Conservation (phyloP, 1,140 invertebrate species). For the Platyscapa corneri region DNA sequence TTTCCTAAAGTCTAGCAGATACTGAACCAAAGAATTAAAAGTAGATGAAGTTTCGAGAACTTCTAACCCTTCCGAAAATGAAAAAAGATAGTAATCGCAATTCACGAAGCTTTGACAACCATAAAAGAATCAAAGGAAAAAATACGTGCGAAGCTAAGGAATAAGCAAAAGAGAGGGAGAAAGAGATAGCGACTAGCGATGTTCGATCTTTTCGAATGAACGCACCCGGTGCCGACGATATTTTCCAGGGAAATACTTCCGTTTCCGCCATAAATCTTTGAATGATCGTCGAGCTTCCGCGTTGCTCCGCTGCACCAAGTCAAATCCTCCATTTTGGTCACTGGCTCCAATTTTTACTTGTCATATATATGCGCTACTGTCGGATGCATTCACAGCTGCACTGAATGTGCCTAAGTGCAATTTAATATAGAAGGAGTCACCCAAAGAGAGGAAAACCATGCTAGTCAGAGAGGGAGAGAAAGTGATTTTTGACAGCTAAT, state of each 20-base stretch:
- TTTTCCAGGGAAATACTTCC: constrained; percentile 68
- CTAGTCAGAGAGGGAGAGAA: neutral
- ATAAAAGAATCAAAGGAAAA: constrained; percentile 9
- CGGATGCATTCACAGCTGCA: constrained; percentile 60
- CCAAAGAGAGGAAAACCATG: neutral
- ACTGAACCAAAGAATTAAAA: neutral
- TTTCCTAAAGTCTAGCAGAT: neutral
- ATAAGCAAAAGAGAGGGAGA: constrained; percentile 52
- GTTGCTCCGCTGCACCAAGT: neutral
- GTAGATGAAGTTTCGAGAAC: neutral
- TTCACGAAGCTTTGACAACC: constrained; percentile 23
- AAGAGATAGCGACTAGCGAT: constrained; percentile 57
- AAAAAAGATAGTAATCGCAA: constrained; percentile 34
- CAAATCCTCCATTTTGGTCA: neutral
- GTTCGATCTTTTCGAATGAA: constrained; percentile 68
- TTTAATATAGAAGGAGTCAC: constrained; percentile 43
- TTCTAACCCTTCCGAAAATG: neutral
- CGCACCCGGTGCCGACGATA: constrained; percentile 65
- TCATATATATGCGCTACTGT: constrained; percentile 57
- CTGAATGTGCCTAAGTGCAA: constrained; percentile 54
- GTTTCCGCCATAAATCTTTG: constrained; percentile 68
- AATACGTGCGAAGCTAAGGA: neutral
- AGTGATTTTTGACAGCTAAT: neutral
- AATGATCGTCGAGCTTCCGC: constrained; percentile 56
- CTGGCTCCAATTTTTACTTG: constrained; percentile 33